Base-by-base conservation (phyloP, 64 coral and sea anemone genomes). In the Dendronephthya gigantea region DNA sequence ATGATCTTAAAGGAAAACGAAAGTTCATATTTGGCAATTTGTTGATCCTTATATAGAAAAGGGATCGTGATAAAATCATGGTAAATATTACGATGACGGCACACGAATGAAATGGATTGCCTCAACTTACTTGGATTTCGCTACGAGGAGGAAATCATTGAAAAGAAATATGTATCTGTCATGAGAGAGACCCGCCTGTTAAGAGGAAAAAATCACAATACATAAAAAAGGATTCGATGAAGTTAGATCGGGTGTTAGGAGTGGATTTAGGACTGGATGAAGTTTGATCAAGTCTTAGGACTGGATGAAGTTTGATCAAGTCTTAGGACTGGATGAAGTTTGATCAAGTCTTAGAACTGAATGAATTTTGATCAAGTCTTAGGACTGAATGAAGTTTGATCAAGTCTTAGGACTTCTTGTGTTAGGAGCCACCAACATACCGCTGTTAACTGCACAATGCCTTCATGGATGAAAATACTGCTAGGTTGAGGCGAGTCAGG, bases 71-170 rank as follows among this genome's bases (percentile, higher is more conserved):
- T 45, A 45, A 45, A 45, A 6, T 45, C 4, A 6, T 4, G 41
- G 41, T 45, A 45, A 45, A 45, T 45, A 45, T 45, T 11, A 45
- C 55, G 25, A 62, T 62, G 23, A 58, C 23, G 51, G 23, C 22
- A 3, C 22, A 4, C 19, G 7, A 62, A 7, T 22, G 25, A 6
- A 62, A 23, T 23, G 55, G 16, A 62, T 45, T 6, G 41, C 11
- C 11, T 45, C 41, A 79, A 28, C 72, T 79, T 79, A 79, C 72
- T 79, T 79, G 30, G 72, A 79, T 29, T 79, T 79, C 30, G 72
- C 72, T 0, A 79, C 72, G 22, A 79, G 72, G 5, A 79, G 72
- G 32, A 79, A 79, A 79, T 79, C 72, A 16, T 79, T 79, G 30
- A 79, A 79, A 15, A 79, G 32, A 39, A 79, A 79, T 33, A 79